Evolutionary conservation across 2,888 invertebrate genomes (phyloP), one percentile per base, ranked within the genome.

Genomic region (Drosophila formosana): DNA sequence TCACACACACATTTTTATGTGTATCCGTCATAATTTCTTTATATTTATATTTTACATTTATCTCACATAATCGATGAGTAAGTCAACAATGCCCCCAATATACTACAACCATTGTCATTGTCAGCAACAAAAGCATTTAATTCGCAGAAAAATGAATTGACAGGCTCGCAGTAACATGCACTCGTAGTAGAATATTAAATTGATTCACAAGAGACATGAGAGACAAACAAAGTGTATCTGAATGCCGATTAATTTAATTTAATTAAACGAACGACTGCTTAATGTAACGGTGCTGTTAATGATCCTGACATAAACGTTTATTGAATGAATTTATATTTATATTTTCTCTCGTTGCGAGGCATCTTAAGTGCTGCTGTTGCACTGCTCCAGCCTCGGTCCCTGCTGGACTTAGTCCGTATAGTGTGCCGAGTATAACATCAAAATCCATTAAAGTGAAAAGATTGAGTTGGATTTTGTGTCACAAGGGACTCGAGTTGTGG

Each of bases 371-470:
- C 57, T 26, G 5, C n/a, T 30, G 3, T 23, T 30, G 9, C 13
- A 39, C 43, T 18, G 9, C 11, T 6, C 28, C 28, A 18, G 9
- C 34, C 34, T 7, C 30, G 8, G 7, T 30, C 30, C 30, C 11
- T 9, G 4, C 9, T 45, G 60, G 28, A 43, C 39, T 9, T 50
- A 18, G 34, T 8, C 13, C 13, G 55, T 56, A 51, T 67, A 62
- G 28, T 28, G 28, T 53, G 26, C 41, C 34, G 49, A 55, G 41
- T 55, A 66, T 41, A 76, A 74, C 67, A 67, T 69, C 74, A 71
- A 74, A 81, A 82, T 64, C 82, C 87, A 82, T 82, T 87, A 87
- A 82, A 82, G 82, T 87, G 79, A 87, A 82, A 78, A 82, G 87
- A 82, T 82, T 87, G 87, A 74, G 81, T 87, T 82, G 87, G 87